Evolutionary conservation across 2,888 invertebrate genomes (phyloP), one percentile per base, ranked within the genome.

Genomic region (Scaptomyza parva): DNA sequence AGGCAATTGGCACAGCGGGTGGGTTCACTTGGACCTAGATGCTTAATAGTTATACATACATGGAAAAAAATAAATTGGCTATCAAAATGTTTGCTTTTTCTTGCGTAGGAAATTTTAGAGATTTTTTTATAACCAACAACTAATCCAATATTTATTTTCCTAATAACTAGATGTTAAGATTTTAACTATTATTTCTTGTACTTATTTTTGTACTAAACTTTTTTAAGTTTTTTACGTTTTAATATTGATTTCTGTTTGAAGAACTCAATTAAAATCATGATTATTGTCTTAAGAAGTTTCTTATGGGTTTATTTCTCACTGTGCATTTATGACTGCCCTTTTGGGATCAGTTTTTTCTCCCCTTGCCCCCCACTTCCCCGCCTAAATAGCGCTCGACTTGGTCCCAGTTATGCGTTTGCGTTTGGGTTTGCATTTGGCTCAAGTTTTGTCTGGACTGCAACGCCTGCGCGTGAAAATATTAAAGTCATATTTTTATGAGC

Each of bases 391-490:
- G 45, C 45, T 20, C 7, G 50, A 39, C 8, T 54, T 4, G 37
- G 3, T 33, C 47, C 41, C 26, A 35, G 61, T 48, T 73, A 50
- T 45, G 48, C 57, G 40, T 4, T 44, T 55, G 35, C 20, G 18
- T 9, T 20, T 37, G 37, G 17, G 17, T 37, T 37, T 37, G 35
- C 35, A 14, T 35, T 26, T 28, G 30, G 48, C 45, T 62, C 50
- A 40, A 30, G 57, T 62, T 55, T 35, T 71, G 61, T 52, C 40
- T 59, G 74, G 52, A 40, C 60, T 54, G 70, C 64, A 68, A 81
- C 86, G 88, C 83, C 86, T 88, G 83, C 83, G 88, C 89, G 88
- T 86, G 86, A 82, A 83, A 75, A 87, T 86, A 88, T 83, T 84
- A 88, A 89, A 88, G 74, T 88, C 86, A 88, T 84, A 88, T 89